Conservation (phyloP, 2,113 vertebrate genomes). For the Oreochromis spilurus region DNA sequence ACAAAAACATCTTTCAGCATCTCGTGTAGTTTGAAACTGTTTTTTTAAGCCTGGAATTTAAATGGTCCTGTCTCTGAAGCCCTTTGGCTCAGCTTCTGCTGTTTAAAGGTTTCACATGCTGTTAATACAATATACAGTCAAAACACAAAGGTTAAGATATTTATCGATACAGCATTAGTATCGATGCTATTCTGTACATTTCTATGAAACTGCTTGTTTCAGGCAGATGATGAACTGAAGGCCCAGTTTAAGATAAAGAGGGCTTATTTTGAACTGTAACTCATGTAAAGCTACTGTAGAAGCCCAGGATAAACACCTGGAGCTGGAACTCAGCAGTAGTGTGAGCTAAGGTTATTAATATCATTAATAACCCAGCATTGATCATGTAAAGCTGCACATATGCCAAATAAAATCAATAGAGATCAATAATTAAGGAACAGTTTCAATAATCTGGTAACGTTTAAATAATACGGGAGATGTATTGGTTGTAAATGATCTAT, state of each 20-base stretch:
- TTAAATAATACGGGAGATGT: background rate
- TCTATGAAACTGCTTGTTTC: background rate
- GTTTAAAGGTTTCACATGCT: fast-evolving
- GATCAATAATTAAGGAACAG: background rate
- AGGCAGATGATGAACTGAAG: background rate
- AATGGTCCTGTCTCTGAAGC: background rate
- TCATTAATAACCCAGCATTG: background rate
- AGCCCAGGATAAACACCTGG: background rate
- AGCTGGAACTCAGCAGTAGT: background rate
- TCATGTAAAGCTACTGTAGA: background rate
- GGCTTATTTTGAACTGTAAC: background rate
- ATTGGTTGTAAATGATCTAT: background rate
- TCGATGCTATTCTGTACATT: background rate
- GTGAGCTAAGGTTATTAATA: background rate
- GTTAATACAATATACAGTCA: background rate
- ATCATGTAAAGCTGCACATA: background rate
- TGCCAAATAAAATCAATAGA: background rate
- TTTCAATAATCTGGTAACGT: background rate
- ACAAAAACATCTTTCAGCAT: background rate
- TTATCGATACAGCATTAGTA: background rate
- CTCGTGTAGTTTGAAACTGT: background rate
- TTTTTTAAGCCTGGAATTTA: background rate
- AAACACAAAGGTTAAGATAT: background rate
- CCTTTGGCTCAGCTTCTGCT: background rate
- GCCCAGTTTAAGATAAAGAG: background rate